These are phyloP conservation scores for Resseliella maxima DNA, from an alignment of 2,888 invertebrate genomes.

Conservation along the genomic window DNA sequence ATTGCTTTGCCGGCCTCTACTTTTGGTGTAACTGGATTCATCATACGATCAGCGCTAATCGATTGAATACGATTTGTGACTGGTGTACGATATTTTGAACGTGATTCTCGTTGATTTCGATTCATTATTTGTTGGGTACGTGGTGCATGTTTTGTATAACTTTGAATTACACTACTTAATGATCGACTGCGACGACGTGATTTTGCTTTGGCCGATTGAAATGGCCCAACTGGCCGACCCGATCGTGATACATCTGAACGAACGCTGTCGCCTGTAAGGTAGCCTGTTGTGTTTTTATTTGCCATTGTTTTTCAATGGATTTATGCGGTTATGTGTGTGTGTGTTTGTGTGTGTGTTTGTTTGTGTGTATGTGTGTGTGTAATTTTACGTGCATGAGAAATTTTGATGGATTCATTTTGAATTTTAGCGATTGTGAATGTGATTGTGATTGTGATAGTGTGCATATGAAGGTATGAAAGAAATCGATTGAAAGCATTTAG, in stretches of 20 bases:
- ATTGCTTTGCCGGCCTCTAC: conserved; percentile 62
- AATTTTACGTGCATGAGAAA: not conserved
- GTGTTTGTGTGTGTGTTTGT: too few species aligned
- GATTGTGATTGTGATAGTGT: too few species aligned
- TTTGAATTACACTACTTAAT: conserved; percentile 18
- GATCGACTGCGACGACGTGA: conserved; percentile 64
- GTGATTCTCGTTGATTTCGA: conserved; percentile 4
- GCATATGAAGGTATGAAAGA: not conserved
- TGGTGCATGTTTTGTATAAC: not conserved
- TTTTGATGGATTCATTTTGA: not conserved
- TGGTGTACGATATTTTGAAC: conserved; percentile 55
- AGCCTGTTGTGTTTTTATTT: conserved; percentile 51
- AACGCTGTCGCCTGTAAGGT: conserved; percentile 56
- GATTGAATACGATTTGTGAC: conserved; percentile 62
- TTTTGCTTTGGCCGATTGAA: conserved; percentile 65
- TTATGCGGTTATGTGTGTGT: too few species aligned
- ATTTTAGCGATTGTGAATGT: not conserved
- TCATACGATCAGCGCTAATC: conserved; percentile 65
- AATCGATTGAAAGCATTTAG: not conserved
- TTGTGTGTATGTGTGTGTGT: too few species aligned
- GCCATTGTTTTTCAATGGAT: not conserved
- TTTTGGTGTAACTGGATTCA: conserved; percentile 61
- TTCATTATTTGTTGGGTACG: not conserved
- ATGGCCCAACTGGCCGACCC: conserved; percentile 63
- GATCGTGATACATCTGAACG: conserved; percentile 59